Base-by-base conservation (phyloP, 2,888 invertebrate genomes). In the Hypolimnas misippus region DNA sequence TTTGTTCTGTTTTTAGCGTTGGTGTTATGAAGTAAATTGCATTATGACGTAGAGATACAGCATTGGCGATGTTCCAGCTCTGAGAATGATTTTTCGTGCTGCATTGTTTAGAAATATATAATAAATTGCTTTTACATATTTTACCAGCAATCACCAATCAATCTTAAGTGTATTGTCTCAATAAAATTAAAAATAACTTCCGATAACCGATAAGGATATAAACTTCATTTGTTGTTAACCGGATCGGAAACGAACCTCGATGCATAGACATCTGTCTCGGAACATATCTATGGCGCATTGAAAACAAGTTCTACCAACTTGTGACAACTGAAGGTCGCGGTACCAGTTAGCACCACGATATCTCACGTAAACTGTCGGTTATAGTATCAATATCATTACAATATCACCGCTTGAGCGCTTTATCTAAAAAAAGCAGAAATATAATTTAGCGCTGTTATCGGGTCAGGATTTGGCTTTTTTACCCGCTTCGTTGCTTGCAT, bases 291-390 rank as follows among this genome's bases (percentile, higher is more conserved):
- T 40, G 38, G 40, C 49, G 14, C 31, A 40, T 53, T 65, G 65
- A 50, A 63, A 70, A 70, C 61, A 66, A 66, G 66, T 69, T 69
- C 44, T 4, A 14, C 49, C 50, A 51, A 64, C 51, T 65, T 70
- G 62, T 66, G 66, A 65, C 65, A 66, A 54, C 55, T 59, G 65
- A 67, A 71, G 71, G 70, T 66, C 61, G 64, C 46, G 35, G 44
- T 55, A 31, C 46, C 35, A 49, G 57, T 62, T 29, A n/a, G 16
- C 31, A 14, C 38, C 25, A 42, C 56, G 25, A 14, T 58, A 33
- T 52, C 52, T 59, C 33, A 35, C 31, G n/a, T 51, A 16, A 29
- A 57, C 29, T 10, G 51, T 53, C 49, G 57, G 53, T 33, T 44
- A 38, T 57, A 29, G 46, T 56, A n/a, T 29, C 42, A 38, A 38